Percentiles rank a stretch among this genome's conserved stretches.
Conservation (phyloP, 2,113 vertebrate genomes). For the Siniperca knerii region DNA sequence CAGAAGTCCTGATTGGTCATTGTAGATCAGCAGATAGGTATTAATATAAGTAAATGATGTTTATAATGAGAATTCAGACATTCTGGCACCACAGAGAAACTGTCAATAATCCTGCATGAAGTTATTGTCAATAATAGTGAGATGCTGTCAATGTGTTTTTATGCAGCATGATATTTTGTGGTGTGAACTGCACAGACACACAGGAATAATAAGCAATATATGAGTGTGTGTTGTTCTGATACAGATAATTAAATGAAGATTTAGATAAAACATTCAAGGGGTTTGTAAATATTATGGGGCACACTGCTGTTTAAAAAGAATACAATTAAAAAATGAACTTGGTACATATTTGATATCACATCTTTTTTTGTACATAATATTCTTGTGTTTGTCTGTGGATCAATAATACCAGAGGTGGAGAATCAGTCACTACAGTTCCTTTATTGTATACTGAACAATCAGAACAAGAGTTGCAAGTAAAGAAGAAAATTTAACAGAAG, state of each 20-base stretch:
- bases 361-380: slow-evolving; percentile 16
- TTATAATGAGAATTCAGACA: slow-evolving; percentile 30
- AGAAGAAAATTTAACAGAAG: background rate
- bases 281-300: slow-evolving; percentile 65
- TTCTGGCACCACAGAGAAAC: slow-evolving; percentile 23
- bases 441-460: slow-evolving; percentile 48
- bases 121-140: slow-evolving; percentile 25
- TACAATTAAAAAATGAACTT: slow-evolving; percentile 45
- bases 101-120: slow-evolving; percentile 50
- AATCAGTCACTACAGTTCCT: slow-evolving; percentile 25
- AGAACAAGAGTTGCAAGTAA: slow-evolving; percentile 29
- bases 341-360: slow-evolving; percentile 11
- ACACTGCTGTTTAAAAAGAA: slow-evolving; percentile 37
- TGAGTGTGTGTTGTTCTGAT: slow-evolving; percentile 35
- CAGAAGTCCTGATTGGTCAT: slow-evolving; percentile 12
- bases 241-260: slow-evolving; percentile 31
- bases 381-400: slow-evolving; percentile 12
- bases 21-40: slow-evolving; percentile 14
- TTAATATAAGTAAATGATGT: slow-evolving; percentile 18
- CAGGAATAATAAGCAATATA: background rate
- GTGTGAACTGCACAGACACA: slow-evolving; percentile 2
- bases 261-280: background rate
- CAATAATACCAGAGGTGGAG: background rate
- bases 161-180: slow-evolving; percentile 22
- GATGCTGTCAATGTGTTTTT: slow-evolving; percentile 22